phyloP scores from a whole-genome alignment of 2,113 vertebrate species.

The Podarcis raffonei region DNA sequence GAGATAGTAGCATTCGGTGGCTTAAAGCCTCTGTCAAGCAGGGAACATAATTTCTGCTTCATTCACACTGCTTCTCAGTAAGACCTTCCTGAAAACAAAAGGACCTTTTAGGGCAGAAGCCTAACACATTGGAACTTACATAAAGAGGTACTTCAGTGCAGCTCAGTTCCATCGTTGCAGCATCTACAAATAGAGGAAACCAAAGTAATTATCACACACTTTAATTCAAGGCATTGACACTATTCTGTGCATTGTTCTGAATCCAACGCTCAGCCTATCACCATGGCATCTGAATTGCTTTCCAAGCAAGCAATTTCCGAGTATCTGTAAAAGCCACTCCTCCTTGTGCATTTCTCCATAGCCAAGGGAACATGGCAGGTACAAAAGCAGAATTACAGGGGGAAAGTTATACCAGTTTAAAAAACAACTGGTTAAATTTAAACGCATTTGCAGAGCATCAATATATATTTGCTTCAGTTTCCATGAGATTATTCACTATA shows the following conservation, averaged over 20 bases:
- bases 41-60: constrained; percentile 34
- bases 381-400: not conserved
- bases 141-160: constrained; percentile 87
- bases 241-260: not conserved
- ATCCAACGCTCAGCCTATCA: not conserved
- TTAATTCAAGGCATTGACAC: constrained; percentile 24
- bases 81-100: constrained; percentile 47
- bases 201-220: constrained; percentile 49
- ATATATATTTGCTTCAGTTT: not conserved
- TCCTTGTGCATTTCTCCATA: not conserved
- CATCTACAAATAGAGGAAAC: constrained; percentile 77
- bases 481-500: too few relatives aligned
- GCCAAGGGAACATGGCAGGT: not conserved
- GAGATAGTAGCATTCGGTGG: constrained; percentile 32
- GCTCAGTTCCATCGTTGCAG: constrained; percentile 86
- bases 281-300: not conserved
- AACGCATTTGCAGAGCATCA: not conserved
- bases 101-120: constrained; percentile 16
- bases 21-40: constrained; percentile 23
- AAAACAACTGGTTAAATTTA: not conserved
- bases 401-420: not conserved
- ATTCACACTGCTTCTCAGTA: constrained; percentile 36
- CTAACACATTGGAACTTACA: constrained; percentile 78
- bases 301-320: not conserved
- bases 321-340: not conserved